A percentile compares a stretch with the other conserved stretches of the same genome.
Evolutionary conservation across 2,888 invertebrate species (phyloP).

Genomic region (Conus canariensis): DNA sequence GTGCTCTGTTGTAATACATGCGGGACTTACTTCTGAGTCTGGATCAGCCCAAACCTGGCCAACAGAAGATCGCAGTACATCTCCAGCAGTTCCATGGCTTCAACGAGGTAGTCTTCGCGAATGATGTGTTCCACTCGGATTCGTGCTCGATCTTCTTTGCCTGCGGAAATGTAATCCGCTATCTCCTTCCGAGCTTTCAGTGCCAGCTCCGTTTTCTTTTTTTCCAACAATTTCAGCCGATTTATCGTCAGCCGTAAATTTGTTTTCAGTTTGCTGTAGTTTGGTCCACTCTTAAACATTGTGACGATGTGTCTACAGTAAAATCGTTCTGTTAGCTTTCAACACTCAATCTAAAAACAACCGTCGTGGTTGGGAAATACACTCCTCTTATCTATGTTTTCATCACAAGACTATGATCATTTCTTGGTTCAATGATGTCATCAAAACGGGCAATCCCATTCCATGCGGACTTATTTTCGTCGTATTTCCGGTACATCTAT

Average conservation of each 20-base stretch:
- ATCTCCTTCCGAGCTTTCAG: constrained; percentile 98
- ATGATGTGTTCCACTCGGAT: constrained; percentile 99
- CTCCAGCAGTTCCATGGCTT: constrained; percentile 99
- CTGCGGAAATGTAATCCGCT: constrained; percentile 87
- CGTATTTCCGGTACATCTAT: not conserved
- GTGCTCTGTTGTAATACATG: not conserved
- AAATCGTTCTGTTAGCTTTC: not conserved
- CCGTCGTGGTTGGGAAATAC: not conserved
- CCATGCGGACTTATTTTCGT: not conserved
- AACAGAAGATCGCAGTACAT: constrained; percentile 99
- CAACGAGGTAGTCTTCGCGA: constrained; percentile 98
- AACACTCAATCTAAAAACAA: not conserved
- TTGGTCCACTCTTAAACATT: constrained; percentile 88
- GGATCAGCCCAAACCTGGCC: constrained; percentile 96
- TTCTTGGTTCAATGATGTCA: constrained; percentile 37
- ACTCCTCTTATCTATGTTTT: constrained; percentile 13
- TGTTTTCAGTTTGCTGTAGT: constrained; percentile 96
- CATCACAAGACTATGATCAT: constrained; percentile 51
- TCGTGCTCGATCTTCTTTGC: constrained; percentile 86
- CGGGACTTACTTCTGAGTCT: constrained; percentile 75
- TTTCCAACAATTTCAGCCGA: constrained; percentile 95
- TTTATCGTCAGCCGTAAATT: constrained; percentile 95
- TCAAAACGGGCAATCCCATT: not conserved
- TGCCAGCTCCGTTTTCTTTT: constrained; percentile 95
- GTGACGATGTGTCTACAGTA: constrained; percentile 33